Evolutionary conservation across 2,888 invertebrate species (phyloP).

Genomic region (Lycophotia porphyrea): DNA sequence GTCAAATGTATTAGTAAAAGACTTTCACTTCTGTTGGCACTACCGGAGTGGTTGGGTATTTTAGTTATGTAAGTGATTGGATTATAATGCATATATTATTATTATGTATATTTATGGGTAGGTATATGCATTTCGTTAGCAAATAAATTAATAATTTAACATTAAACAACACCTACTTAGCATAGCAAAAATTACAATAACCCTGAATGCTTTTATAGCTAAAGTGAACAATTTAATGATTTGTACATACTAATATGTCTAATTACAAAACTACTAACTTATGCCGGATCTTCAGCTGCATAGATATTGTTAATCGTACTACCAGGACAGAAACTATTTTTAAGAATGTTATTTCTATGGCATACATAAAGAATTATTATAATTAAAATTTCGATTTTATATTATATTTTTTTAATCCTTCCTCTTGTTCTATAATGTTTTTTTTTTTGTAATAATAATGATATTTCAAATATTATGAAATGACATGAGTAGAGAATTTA

Average conservation of each 20-base stretch:
- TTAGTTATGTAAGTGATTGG: too few relatives aligned
- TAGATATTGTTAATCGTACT: neutral
- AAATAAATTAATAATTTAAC: neutral
- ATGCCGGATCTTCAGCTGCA: neutral
- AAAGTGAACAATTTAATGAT: neutral
- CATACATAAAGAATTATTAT: neutral
- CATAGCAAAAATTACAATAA: neutral
- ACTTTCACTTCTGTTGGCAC: too few relatives aligned
- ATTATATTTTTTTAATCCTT: too few relatives aligned
- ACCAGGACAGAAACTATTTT: neutral
- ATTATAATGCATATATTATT: too few relatives aligned
- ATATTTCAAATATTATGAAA: slow-evolving; percentile 16
- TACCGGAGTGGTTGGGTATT: too few relatives aligned
- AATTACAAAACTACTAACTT: neutral
- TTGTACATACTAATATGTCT: neutral
- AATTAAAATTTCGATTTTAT: too few relatives aligned
- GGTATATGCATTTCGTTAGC: neutral
- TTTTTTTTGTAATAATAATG: neutral
- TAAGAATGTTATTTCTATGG: neutral
- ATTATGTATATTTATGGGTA: too few relatives aligned
- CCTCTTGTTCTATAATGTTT: neutral
- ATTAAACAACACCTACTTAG: neutral
- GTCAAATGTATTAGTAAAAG: too few relatives aligned
- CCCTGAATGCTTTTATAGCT: neutral
- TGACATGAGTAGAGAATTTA: slow-evolving; percentile 7